Base-by-base conservation (phyloP, 1,140 invertebrate species). In the Saccostrea glomerata region DNA sequence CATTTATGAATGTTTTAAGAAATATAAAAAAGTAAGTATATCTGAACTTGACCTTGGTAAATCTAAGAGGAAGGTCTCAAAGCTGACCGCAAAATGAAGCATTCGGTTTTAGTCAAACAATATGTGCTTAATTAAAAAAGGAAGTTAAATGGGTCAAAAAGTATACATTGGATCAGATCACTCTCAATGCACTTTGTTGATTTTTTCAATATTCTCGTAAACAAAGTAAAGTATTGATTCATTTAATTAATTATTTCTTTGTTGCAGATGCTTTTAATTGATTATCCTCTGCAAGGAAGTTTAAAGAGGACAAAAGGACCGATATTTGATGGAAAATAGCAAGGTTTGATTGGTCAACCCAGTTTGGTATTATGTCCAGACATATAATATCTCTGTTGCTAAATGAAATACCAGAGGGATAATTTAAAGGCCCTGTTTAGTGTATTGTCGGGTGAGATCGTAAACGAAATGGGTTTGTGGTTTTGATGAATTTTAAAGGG, bases 251-350 rank as follows among this genome's bases (percentile, higher is more conserved):
- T 63, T 63, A 63, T 63, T 30, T 77, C 70, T 30, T 77, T 77
- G 70, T 77, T 77, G 15, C 25, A 23, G 70, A 77, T 77, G 70
- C 25, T 77, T 23, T 77, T 15, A 77, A 77, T 77, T 36, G 70
- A 77, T 77, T 77, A 12, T 73, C 12, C 13, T 63, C n/a, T 15
- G 70, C 70, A 30, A 77, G 70, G 70, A 77, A 77, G 70, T 77
- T 30, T 77, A 36, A 13, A 12, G 25, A 36, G 70, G 30, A 15
- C 25, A 77, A 77, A 25, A 36, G 30, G 30, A 77, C 70, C 25
- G 70, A 25, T 36, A 77, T 77, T 77, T 25, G 70, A 36, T 36
- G 70, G 15, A 77, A 77, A 77, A 77, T 77, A 77, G 23, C 25
- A 30, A 77, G 13, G 13, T 40, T 77, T 77, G 70, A 77, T 77